Evolutionary conservation across 2,888 invertebrate species (phyloP).

Genomic region (Malthinus seriepunctatus): DNA sequence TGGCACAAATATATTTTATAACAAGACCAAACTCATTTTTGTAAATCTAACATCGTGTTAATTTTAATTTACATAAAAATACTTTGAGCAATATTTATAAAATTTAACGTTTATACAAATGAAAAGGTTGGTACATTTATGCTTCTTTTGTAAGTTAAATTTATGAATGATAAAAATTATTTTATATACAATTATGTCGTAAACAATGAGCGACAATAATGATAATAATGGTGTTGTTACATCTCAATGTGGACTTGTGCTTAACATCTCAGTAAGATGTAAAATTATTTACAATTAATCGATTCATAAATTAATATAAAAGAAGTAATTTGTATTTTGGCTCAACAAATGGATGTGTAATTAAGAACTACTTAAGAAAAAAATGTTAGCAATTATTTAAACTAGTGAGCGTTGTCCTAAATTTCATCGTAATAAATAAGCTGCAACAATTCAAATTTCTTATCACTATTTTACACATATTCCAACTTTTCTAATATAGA

Average conservation of each 20-base stretch:
- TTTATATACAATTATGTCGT: slow-evolving; percentile 23
- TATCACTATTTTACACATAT: slow-evolving; percentile 22
- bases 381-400: slow-evolving; percentile 12
- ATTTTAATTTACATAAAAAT: slow-evolving; percentile 20
- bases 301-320: slow-evolving; percentile 1
- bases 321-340: slow-evolving; percentile 7
- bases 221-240: slow-evolving; percentile 28
- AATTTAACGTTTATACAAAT: slow-evolving; percentile 20
- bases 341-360: neutral
- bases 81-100: slow-evolving; percentile 31
- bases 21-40: slow-evolving; percentile 8
- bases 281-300: slow-evolving; percentile 8
- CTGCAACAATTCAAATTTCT: slow-evolving; percentile 24
- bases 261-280: slow-evolving; percentile 25
- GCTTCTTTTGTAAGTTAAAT: slow-evolving; percentile 9
- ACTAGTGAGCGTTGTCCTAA: slow-evolving; percentile 20
- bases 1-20: slow-evolving; percentile 9
- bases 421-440: slow-evolving; percentile 12
- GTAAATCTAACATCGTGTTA: slow-evolving; percentile 12
- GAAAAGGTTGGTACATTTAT: slow-evolving; percentile 21
- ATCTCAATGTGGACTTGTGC: slow-evolving; percentile 28
- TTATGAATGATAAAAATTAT: slow-evolving; percentile 11
- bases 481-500: slow-evolving; percentile 12
- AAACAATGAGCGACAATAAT: slow-evolving; percentile 21
- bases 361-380: slow-evolving; percentile 1